Conservation (phyloP, 2,113 vertebrate genomes). For the Zosterops japonicus region DNA sequence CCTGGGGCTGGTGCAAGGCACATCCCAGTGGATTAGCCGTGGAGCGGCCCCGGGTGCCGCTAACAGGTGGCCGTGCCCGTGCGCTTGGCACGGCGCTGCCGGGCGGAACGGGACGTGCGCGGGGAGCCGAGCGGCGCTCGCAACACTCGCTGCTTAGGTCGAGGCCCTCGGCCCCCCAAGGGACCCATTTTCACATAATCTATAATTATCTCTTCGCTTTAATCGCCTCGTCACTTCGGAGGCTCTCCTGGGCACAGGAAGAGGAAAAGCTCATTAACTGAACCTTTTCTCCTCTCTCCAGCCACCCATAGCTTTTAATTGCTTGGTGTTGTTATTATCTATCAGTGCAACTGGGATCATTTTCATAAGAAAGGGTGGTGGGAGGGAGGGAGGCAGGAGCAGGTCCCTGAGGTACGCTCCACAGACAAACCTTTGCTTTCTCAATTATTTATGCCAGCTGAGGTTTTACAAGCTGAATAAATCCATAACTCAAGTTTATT, state of each 20-base stretch:
- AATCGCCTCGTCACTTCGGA: constrained; percentile 81
- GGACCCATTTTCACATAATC: constrained; percentile 85
- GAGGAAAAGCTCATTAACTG: constrained; percentile 96
- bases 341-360: constrained; percentile 85
- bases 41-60: neutral
- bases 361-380: constrained; percentile 84
- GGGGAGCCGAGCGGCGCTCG: constrained; percentile 55
- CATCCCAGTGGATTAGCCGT: neutral
- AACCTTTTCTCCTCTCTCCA: constrained; percentile 89
- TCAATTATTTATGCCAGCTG: constrained; percentile 89
- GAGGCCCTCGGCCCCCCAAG: constrained; percentile 68
- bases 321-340: constrained; percentile 91
- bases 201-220: constrained; percentile 87
- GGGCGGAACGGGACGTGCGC: constrained; percentile 26
- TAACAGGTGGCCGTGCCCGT: constrained; percentile 68
- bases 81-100: constrained; percentile 10
- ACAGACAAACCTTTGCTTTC: constrained; percentile 83
- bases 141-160: constrained; percentile 74
- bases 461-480: constrained; percentile 85
- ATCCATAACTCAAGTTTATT: constrained; percentile 86
- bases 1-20: neutral
- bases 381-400: constrained; percentile 68
- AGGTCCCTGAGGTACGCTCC: constrained; percentile 76
- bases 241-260: constrained; percentile 81
- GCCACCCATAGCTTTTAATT: constrained; percentile 91